Percentiles rank a stretch among this genome's conserved stretches.
Conservation (phyloP, 2,888 invertebrate species). For the Eueremaeus valkanovi region DNA sequence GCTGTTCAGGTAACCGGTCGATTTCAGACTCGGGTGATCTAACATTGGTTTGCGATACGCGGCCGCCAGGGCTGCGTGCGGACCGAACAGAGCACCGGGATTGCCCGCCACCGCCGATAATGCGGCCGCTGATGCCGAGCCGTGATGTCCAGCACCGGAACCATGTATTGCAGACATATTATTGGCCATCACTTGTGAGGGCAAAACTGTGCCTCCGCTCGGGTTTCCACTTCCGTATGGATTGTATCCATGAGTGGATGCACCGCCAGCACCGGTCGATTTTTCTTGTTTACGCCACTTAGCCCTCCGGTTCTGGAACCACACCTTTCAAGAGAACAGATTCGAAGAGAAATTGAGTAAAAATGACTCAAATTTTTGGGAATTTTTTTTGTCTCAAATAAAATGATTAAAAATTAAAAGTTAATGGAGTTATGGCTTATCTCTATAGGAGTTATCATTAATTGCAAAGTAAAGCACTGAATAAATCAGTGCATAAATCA, state of each 20-base stretch:
- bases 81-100: slow-evolving; percentile 14
- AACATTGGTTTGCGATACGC: slow-evolving; percentile 34
- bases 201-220: slow-evolving; percentile 2
- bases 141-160: slow-evolving; percentile 25
- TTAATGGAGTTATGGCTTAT: slow-evolving; percentile 13
- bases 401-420: neutral
- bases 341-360: neutral
- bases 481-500: neutral
- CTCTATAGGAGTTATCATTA: slow-evolving; percentile 11
- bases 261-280: slow-evolving; percentile 43
- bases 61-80: slow-evolving; percentile 26
- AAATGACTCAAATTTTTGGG: neutral
- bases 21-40: slow-evolving; percentile 36
- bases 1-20: slow-evolving; percentile 26
- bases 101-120: slow-evolving; percentile 36
- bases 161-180: slow-evolving; percentile 29
- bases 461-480: slow-evolving; percentile 20
- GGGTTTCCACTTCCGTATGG: slow-evolving; percentile 43
- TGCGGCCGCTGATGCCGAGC: slow-evolving; percentile 43
- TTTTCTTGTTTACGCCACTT: slow-evolving; percentile 52
- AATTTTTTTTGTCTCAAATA: too few relatives aligned
- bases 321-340: slow-evolving; percentile 43
- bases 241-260: slow-evolving; percentile 45
- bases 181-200: slow-evolving; percentile 41
- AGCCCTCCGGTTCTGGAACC: slow-evolving; percentile 51